Evolutionary conservation across 1,140 invertebrate species (phyloP), one percentile per base, ranked within the genome.

Genomic region (Homalodisca vitripennis): DNA sequence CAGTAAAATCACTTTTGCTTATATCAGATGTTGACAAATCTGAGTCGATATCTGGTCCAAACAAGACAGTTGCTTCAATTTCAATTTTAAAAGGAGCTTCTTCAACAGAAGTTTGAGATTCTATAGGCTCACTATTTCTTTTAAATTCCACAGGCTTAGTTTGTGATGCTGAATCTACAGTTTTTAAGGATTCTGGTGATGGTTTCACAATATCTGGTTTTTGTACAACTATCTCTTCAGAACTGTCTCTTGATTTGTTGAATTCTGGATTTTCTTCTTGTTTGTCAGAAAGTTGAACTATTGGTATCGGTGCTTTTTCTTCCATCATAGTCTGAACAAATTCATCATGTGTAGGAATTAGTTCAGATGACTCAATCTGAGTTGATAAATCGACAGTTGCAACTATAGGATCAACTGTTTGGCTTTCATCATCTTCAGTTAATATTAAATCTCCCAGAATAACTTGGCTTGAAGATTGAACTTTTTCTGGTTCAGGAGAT

Each of bases 401-500:
- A 29, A 69, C 48, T 3, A 69, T 67, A 0, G 73, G 74, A 65
- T 76, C 73, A 67, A 31, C 34, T 17, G 70, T 71, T 62, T 71
- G 70, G 24, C 47, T 46, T 34, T 51, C 67, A 27, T 68, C 82
- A 71, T 82, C 80, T 75, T 80, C 81, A 17, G 78, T 78, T 62
- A 66, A 64, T 20, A 66, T 68, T 63, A 82, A 79, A 68, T 82
- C 81, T 71, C 78, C 76, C 1, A 77, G 68, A 63, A 77, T 67
- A 20, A 82, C 80, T 72, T 83, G 81, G 32, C 81, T 82, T 26
- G 77, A 79, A 17, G 72, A 78, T 77, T 81, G 51, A 2, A 71
- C 30, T 63, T 60, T 72, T 66, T 70, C 70, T 55, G 70, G 64
- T 27, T 72, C 30, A 13, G 75, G 75, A 48, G 75, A 72, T 29